A percentile compares a stretch with the other conserved stretches of the same genome.
Evolutionary conservation across 2,888 invertebrate species (phyloP).

Genomic region (Netelia fuscicornis): DNA sequence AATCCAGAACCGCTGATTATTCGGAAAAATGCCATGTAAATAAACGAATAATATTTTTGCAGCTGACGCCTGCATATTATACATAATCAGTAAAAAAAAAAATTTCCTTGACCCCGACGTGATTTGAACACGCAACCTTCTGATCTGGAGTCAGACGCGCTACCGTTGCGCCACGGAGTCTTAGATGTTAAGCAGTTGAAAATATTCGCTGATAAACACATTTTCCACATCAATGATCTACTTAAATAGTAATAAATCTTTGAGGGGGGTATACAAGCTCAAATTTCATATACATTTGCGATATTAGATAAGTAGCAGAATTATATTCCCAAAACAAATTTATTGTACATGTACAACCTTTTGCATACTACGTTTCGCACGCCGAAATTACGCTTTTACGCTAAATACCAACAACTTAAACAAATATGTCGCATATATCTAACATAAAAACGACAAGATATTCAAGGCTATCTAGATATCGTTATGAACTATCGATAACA

Average conservation of each 20-base stretch:
- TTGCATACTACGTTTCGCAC: no score
- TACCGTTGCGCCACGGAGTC: constrained; percentile 99
- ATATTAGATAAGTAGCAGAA: not conserved
- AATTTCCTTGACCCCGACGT: constrained; percentile 93
- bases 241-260: not conserved
- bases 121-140: constrained; percentile 99
- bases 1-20: no score
- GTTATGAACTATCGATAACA: no score
- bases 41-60: no score
- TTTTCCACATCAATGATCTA: not conserved
- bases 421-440: no score
- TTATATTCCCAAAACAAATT: no score
- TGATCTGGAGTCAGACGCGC: constrained; percentile 99
- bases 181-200: constrained; percentile 51
- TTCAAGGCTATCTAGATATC: no score
- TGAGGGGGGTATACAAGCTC: not conserved
- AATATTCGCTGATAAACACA: constrained; percentile 13
- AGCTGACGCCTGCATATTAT: not conserved
- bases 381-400: no score
- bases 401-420: no score
- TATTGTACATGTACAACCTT: no score
- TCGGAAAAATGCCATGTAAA: no score
- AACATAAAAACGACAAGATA: no score
- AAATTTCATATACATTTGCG: not conserved
- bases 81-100: constrained; percentile 29